Base-by-base conservation (phyloP, 2,113 vertebrate species). In the Aleadryas rufinucha region DNA sequence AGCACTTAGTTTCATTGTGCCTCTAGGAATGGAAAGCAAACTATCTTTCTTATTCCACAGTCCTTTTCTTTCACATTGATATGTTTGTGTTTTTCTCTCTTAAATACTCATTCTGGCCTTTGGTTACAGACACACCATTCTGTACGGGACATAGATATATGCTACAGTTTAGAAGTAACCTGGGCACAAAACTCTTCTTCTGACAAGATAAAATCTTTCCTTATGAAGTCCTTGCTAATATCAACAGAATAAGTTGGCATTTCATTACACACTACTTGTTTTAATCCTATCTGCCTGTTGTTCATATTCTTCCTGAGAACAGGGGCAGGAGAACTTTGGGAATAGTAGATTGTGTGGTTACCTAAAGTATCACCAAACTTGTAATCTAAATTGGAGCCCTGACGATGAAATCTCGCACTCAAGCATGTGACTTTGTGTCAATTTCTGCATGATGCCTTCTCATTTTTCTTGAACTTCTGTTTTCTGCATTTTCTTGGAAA, bases 21-120 rank as follows among this genome's bases (percentile, higher is more conserved):
- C 70, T 93, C 57, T 93, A 80, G 86, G 97, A 97, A 92, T 30
- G 47, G 91, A 94, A 78, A 84, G 18, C 15, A 66, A 88, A 44
- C 27, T 42, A 12, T 84, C 19, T 78, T 78, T 68, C 33, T 76
- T 65, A n/a, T 75, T 69, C 45, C 11, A 54, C 8, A 9, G 3
- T 35, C 27, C 42, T 39, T 50, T 79, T 77, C 22, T 37, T 78
- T 70, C 41, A 56, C 28, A 19, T 12, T 49, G 33, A 8, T 74
- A 31, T 0, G 0, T 76, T 56, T 52, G 17, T 56, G 21, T 3
- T 60, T 66, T 83, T 47, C 44, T n/a, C 41, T 50, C 47, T 77
- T 53, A 37, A 74, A 47, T 47, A 15, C 13, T 87, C 13, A 15
- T 80, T 84, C 56, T 75, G 33, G 15, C 63, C 49, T 68, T 89